Evolutionary conservation across 2,888 invertebrate species (phyloP).

Genomic region (Colostygia pectinataria): DNA sequence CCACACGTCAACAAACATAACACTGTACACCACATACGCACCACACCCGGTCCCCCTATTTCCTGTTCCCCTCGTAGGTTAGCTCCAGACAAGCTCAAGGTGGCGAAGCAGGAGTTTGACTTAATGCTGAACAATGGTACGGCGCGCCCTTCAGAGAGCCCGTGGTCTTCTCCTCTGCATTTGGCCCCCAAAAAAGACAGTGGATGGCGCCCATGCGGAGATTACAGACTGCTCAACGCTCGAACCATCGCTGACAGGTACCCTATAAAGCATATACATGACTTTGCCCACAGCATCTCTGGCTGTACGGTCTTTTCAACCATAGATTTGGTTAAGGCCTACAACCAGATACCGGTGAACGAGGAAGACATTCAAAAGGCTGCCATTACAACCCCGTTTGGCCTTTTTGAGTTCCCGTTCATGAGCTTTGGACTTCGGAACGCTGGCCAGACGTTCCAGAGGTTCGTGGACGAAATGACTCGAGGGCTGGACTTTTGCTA

Average conservation of each 20-base stretch:
- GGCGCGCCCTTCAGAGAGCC: too few species aligned
- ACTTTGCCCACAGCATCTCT: constrained; percentile 22
- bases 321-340: neutral
- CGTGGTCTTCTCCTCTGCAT: too few species aligned
- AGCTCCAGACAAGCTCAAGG: too few species aligned
- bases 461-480: too few species aligned
- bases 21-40: constrained; percentile 34
- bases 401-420: constrained; percentile 52
- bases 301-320: constrained; percentile 26
- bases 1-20: constrained; percentile 12
- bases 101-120: constrained; percentile 43
- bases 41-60: constrained; percentile 41
- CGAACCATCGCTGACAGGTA: too few species aligned
- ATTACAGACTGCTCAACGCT: constrained; percentile 18
- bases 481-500: neutral
- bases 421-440: constrained; percentile 37
- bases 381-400: too few species aligned
- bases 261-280: constrained; percentile 25
- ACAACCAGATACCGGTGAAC: neutral
- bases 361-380: neutral
- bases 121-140: constrained; percentile 37
- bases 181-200: constrained; percentile 43
- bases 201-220: constrained; percentile 30
- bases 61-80: too few species aligned
- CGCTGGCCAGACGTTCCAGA: constrained; percentile 34